Base-by-base conservation (phyloP, 1,140 invertebrate genomes). In the Heliconius eleuchia region DNA sequence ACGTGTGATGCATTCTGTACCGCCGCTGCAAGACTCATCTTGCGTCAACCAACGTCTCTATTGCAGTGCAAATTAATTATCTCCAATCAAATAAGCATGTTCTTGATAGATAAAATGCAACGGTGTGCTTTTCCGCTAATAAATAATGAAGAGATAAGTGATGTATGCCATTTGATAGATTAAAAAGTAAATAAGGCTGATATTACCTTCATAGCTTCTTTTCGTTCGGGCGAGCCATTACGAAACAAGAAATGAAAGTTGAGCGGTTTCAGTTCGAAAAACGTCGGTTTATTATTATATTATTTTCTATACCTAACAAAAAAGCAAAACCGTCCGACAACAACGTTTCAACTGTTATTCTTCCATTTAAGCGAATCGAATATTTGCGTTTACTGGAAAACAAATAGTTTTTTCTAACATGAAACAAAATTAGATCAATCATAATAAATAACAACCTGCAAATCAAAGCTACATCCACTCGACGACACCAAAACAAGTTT, bases 221-320 rank as follows among this genome's bases (percentile, higher is more conserved):
- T 92, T 88, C 84, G 86, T 83, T 89, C 86, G 85, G 84, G 88
- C 87, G 88, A 89, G 71, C 84, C 88, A 89, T 94, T 94, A 94
- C 92, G 92, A 94, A 92, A 94, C 90, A 83, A 88, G 88, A 92
- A 93, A 92, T 86, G 91, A 92, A 94, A 94, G 92, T 94, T 87
- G 87, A 88, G 80, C 82, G 85, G 88, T 46, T 91, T 88, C 86
- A 84, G 81, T 82, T 84, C 82, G 88, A 87, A 91, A 88, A 91
- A 87, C 89, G 88, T 88, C 87, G 27, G 60, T 27, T 66, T 27
- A 30, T 60, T 60, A 60, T 46, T 60, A 66, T 30, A n/a, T 66
- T 30, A 13, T 66, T 30, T 13, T 30, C 60, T 66, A 30, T 66
- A 30, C 60, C 0, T 13, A 30, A 66, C 60, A 66, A 66, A 66